These are phyloP conservation scores for Herpetotheres cachinnans DNA, from an alignment of 2,113 vertebrate genomes.

Conservation along the genomic window DNA sequence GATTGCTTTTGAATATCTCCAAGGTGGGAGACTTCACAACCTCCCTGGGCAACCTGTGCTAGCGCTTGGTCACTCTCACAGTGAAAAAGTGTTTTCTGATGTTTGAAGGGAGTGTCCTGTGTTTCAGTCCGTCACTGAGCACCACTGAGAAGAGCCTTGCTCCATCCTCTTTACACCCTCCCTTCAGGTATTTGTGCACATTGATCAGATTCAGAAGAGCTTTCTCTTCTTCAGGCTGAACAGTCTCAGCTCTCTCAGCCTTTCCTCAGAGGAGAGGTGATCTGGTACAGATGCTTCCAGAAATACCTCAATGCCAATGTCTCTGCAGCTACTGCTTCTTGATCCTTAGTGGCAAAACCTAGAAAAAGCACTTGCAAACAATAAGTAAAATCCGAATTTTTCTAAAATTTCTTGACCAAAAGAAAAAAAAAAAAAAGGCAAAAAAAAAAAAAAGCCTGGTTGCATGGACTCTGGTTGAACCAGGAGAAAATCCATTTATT, in stretches of 20 bases:
- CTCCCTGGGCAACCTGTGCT: background rate
- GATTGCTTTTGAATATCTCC: background rate
- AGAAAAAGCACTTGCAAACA: background rate
- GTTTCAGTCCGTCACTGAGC: background rate
- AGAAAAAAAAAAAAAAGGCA: background rate
- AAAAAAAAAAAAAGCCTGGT: background rate
- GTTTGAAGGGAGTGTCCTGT: background rate
- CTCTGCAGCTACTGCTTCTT: background rate
- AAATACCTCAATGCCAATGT: background rate
- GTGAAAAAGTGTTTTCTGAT: background rate
- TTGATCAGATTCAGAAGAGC: background rate
- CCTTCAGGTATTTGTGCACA: background rate
- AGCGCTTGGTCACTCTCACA: background rate
- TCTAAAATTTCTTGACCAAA: background rate
- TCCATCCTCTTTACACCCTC: accelerated
- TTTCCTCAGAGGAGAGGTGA: background rate
- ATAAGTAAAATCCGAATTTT: background rate
- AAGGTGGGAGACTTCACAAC: background rate
- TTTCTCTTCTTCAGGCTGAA: background rate
- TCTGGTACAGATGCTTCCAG: background rate
- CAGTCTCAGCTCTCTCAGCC: background rate
- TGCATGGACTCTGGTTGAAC: background rate
- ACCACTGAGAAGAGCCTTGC: background rate
- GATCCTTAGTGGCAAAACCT: background rate
- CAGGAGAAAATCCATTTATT: background rate